Percentiles rank a stretch among this genome's conserved stretches.
phyloP scores from a whole-genome alignment of 2,797 vertebrate species.

The Eulemur mongoz region DNA sequence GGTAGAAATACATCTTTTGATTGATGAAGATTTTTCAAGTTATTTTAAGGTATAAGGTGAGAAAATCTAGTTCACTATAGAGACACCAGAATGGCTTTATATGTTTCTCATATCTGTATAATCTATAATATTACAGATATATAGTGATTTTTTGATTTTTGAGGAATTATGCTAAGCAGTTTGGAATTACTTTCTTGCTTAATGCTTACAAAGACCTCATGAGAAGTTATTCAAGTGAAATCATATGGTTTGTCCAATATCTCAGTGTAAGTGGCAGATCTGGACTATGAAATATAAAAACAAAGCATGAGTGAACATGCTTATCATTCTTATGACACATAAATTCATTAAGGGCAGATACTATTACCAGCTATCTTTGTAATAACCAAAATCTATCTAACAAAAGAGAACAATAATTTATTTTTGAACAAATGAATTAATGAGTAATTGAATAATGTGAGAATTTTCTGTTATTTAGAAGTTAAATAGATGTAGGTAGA shows the following conservation, averaged over 20 bases:
- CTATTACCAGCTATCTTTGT: neutral
- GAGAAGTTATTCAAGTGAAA: neutral
- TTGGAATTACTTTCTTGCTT: neutral
- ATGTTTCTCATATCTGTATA: neutral
- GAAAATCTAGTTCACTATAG: neutral
- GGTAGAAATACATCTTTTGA: neutral
- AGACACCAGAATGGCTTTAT: neutral
- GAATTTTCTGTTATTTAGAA: neutral
- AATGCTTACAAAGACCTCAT: neutral
- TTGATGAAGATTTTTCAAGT: neutral
- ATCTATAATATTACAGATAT: neutral
- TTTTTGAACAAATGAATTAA: slow-evolving; percentile 9
- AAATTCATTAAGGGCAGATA: neutral
- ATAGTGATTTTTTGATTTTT: neutral
- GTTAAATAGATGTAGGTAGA: neutral
- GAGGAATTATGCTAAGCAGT: neutral
- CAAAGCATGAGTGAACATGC: neutral
- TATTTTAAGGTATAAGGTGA: neutral
- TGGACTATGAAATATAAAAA: neutral
- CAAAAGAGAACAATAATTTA: neutral
- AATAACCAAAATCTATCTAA: neutral
- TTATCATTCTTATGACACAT: neutral
- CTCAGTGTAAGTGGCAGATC: neutral
- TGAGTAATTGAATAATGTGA: neutral
- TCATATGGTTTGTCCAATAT: neutral